Evolutionary conservation across 2,888 invertebrate genomes (phyloP).

Genomic region (Luperina testacea): DNA sequence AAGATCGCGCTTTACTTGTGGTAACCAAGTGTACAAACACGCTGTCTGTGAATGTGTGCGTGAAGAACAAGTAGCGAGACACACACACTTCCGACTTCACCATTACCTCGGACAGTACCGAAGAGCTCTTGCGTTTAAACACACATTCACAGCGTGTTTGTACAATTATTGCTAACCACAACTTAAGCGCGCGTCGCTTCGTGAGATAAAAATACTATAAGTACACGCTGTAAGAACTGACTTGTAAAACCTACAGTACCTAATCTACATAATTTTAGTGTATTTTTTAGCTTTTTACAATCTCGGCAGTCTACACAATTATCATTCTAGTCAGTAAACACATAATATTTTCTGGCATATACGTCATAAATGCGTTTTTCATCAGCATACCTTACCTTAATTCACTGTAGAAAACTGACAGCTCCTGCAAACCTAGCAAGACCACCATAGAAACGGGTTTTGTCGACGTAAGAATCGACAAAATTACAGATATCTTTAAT

Average conservation of each 20-base stretch:
- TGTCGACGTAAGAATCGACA: no score
- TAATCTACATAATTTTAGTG: not conserved
- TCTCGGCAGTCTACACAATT: not conserved
- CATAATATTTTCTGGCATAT: not conserved
- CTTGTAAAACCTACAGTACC: not conserved
- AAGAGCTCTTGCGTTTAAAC: no score
- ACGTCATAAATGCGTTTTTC: no score
- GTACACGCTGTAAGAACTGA: not conserved
- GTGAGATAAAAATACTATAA: not conserved
- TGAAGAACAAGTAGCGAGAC: not conserved
- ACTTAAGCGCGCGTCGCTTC: not conserved
- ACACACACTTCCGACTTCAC: no score
- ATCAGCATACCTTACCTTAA: no score
- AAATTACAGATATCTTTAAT: no score
- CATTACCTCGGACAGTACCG: no score
- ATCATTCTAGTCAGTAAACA: slow-evolving; percentile 6
- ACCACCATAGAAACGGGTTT: no score
- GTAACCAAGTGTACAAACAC: not conserved
- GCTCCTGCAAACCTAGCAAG: no score
- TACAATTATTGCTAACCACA: not conserved
- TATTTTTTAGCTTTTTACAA: not conserved
- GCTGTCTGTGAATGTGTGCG: not conserved
- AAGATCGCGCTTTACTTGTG: not conserved
- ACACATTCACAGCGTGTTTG: not conserved
- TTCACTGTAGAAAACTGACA: no score